phyloP scores from a whole-genome alignment of 1,140 invertebrate genomes.

The Drosophila oshimai region DNA sequence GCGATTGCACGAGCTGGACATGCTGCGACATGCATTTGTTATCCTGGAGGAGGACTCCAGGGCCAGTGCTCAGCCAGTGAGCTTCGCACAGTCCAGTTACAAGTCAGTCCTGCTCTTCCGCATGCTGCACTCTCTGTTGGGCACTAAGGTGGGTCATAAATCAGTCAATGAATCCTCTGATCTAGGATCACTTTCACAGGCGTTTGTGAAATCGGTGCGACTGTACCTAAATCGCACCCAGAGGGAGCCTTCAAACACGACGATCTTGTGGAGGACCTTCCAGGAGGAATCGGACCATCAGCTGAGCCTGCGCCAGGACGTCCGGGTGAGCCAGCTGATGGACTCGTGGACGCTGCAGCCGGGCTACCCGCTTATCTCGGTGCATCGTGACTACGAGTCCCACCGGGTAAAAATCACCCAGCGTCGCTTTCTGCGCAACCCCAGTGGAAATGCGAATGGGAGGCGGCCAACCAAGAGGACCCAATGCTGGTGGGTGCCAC shows the following conservation, averaged over 20 bases:
- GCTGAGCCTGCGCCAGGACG: neutral
- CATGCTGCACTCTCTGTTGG: conserved; percentile 3
- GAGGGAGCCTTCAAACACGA: neutral
- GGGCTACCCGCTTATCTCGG: neutral
- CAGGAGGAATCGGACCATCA: neutral
- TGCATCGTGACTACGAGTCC: neutral
- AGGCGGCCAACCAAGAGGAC: neutral
- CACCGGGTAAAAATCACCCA: neutral
- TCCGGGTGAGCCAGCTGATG: neutral
- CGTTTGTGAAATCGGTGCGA: neutral
- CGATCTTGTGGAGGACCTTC: neutral
- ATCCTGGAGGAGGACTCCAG: neutral
- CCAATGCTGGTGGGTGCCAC: neutral
- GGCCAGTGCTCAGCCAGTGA: neutral
- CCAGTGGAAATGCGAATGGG: neutral
- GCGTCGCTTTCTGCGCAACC: neutral
- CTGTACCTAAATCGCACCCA: neutral
- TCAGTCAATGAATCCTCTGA: no score
- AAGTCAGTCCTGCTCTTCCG: neutral
- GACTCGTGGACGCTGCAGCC: conserved; percentile 3
- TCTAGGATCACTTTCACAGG: neutral
- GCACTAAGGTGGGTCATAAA: neutral
- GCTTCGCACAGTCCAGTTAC: neutral
- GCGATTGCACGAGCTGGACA: neutral
- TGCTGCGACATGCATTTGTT: neutral